Percentiles rank a stretch among this genome's conserved stretches.
phyloP scores from a whole-genome alignment of 2,797 vertebrate species.

The Eulemur rubriventer region DNA sequence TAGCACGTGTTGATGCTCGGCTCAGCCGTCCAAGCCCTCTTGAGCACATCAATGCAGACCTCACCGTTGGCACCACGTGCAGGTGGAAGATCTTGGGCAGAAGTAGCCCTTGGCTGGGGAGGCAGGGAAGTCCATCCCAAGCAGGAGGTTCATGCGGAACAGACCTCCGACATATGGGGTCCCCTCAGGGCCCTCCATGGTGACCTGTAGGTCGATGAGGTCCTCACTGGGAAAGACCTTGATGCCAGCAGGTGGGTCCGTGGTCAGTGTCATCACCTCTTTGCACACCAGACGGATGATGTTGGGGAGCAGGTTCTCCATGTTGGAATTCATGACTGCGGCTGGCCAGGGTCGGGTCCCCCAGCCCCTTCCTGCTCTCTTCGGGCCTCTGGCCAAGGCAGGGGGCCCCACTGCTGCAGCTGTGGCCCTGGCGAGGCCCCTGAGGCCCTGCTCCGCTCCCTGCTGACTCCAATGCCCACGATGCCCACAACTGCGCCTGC shows the following conservation, averaged over 20 bases:
- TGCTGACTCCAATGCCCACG: no score
- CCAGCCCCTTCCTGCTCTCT: no score
- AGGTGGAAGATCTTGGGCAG: slow-evolving; percentile 98
- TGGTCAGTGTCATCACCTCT: slow-evolving; percentile 93
- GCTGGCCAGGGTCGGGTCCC: accelerated
- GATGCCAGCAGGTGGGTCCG: slow-evolving; percentile 95
- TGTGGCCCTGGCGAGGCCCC: no score
- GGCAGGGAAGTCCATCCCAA: slow-evolving; percentile 96
- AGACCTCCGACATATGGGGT: slow-evolving; percentile 95
- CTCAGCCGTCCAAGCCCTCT: slow-evolving; percentile 95
- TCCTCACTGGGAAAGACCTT: slow-evolving; percentile 96
- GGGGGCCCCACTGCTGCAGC: no score
- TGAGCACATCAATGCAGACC: slow-evolving; percentile 96
- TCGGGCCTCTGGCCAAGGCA: no score
- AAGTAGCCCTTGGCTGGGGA: slow-evolving; percentile 96
- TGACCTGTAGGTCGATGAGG: slow-evolving; percentile 94
- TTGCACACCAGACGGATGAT: slow-evolving; percentile 96
- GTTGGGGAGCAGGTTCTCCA: slow-evolving; percentile 96
- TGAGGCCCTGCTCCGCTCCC: no score
- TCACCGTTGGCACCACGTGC: slow-evolving; percentile 94
- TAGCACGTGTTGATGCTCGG: slow-evolving; percentile 94
- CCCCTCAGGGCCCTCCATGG: slow-evolving; percentile 96
- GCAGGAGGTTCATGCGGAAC: slow-evolving; percentile 95
- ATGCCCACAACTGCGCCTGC: no score
- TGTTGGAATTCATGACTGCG: slow-evolving; percentile 92